Base-by-base conservation (phyloP, 2,888 invertebrate species). In the Ormyrus pomaceus region DNA sequence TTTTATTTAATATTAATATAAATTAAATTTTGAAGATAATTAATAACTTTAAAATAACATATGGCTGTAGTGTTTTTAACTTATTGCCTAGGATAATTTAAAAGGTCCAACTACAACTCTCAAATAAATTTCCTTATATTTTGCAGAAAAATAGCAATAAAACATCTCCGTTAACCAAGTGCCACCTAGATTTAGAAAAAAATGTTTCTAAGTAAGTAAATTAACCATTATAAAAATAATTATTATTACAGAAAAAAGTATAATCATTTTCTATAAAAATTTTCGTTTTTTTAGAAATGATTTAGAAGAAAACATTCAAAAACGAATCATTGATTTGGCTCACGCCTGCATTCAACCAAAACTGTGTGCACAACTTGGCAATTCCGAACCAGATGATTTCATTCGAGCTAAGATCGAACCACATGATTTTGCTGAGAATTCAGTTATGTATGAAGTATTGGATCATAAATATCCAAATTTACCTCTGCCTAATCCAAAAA, bases 401-500 rank as follows among this genome's bases (percentile, higher is more conserved):
- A 19, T 76, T 6, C 46, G 61, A 55, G 76, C 68, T 9, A 55
- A 69, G 48, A 76, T 76, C 34, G 48, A 48, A 10, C 48, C 19
- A 0, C 50, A 77, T 48, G 59, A 77, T 13, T 77, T 68, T n/a
- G 66, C 46, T 34, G 59, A 66, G 51, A 77, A 65, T 53, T 77
- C 77, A n/a, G 48, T 48, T 9, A 7, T 66, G 46, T 77, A 58
- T 56, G 11, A 53, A 46, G n/a, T 19, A 34, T 48, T 77, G 8
- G 19, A 13, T 0, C 19, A 71, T 9, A 75, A 19, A 62, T 66
- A 78, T n/a, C 55, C 77, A 0, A 71, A 72, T 10, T 45, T 77
- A 9, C 0, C 64, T 50, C 53, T 75, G 19, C 34, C 48, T 34
- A 34, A 34, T 34, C 34, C 34, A 34, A 34, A 34, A 19, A 53